These are phyloP conservation scores for Trichacis sp. DNA, from an alignment of 2,888 invertebrate species.

Conservation along the genomic window DNA sequence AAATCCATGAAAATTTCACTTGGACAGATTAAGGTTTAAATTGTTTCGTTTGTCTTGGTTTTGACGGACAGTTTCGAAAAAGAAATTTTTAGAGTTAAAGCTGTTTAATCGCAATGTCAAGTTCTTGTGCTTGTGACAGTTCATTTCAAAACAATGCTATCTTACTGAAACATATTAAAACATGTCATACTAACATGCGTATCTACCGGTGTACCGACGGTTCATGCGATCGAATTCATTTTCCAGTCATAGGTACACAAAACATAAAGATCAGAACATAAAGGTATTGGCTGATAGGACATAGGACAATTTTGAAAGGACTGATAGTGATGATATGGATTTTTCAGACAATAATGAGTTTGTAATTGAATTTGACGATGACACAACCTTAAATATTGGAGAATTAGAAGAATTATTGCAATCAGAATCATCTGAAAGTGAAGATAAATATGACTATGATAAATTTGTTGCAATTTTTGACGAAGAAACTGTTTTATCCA, in stretches of 20 bases:
- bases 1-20: conserved; percentile 12
- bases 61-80: too few species aligned
- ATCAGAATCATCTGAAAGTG: background rate
- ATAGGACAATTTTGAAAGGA: too few species aligned
- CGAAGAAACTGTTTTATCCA: background rate
- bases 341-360: background rate
- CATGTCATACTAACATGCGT: too few species aligned
- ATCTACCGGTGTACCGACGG: too few species aligned
- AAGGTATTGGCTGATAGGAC: too few species aligned
- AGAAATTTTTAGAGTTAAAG: too few species aligned
- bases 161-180: too few species aligned
- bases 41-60: too few species aligned
- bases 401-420: background rate
- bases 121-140: too few species aligned
- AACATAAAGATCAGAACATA: background rate
- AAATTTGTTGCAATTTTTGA: background rate
- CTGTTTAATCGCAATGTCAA: too few species aligned
- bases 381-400: background rate
- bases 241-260: background rate
- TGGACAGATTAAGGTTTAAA: conserved; percentile 9
- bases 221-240: background rate
- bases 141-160: too few species aligned
- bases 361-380: background rate
- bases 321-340: background rate
- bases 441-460: background rate